phyloP scores from a whole-genome alignment of 2,797 vertebrate species.

The Natrix natrix region DNA sequence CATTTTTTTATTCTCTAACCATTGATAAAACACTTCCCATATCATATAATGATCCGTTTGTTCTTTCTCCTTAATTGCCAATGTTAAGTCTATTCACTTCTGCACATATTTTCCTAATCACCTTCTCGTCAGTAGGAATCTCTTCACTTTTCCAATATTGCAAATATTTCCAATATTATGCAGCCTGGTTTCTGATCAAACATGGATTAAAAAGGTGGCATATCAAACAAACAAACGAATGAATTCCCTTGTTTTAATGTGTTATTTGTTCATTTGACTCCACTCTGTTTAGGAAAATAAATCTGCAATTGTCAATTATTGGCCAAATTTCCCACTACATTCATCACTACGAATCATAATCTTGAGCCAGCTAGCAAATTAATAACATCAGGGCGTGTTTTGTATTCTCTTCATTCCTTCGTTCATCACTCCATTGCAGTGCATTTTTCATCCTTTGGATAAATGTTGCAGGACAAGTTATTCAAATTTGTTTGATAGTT shows the following conservation, averaged over 20 bases:
- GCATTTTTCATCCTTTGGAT: not conserved
- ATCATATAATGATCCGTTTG: too few relatives aligned
- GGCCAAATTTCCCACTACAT: not conserved
- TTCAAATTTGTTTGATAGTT: not conserved
- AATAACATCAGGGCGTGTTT: not conserved
- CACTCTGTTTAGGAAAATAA: not conserved
- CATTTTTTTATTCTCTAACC: too few relatives aligned
- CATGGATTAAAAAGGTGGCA: not conserved
- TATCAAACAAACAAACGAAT: not conserved
- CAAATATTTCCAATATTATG: too few relatives aligned
- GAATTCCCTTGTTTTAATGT: not conserved
- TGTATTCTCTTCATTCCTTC: not conserved
- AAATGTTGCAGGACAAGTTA: not conserved
- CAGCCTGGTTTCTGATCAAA: too few relatives aligned
- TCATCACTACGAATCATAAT: not conserved
- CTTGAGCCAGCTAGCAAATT: not conserved
- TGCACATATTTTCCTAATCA: too few relatives aligned
- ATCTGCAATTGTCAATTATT: not conserved
- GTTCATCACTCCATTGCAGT: not conserved
- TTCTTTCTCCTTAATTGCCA: too few relatives aligned
- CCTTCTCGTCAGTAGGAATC: too few relatives aligned
- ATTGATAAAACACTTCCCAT: too few relatives aligned
- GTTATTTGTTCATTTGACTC: not conserved
- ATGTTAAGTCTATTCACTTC: too few relatives aligned
- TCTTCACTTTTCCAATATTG: too few relatives aligned